Evolutionary conservation across 2,888 invertebrate species (phyloP), one percentile per base, ranked within the genome.

Genomic region (Ditula angustiorana): DNA sequence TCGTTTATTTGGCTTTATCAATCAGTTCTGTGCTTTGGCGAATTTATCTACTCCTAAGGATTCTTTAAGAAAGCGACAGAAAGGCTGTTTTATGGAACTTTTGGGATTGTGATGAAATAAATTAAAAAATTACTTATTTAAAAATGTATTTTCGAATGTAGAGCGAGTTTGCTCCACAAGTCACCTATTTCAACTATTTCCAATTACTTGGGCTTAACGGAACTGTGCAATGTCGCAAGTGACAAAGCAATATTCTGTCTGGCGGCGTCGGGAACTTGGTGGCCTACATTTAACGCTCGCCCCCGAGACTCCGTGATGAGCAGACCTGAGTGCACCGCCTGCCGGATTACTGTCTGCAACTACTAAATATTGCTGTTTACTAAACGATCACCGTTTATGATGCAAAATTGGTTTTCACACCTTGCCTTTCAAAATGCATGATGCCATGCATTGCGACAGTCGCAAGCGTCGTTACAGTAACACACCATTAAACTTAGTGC

Each of bases 181-280:
- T 82, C 82, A 84, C 85, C 88, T 88, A 90, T 91, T 92, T 90
- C 90, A 91, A 91, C 88, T 90, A 92, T 92, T 92, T 92, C 91
- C 91, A 92, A 92, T 92, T 92, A 92, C 90, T 91, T 86, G 86
- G 87, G 88, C 89, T 92, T 90, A 91, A 89, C 82, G 83, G 82
- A 86, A 86, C 83, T 84, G 82, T 81, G 83, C 87, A 84, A 89
- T 85, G 89, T 90, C 88, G 87, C 85, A 85, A 90, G 90, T 91
- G 92, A 92, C 92, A 92, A 89, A 90, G 91, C 92, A 92, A 92
- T 92, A 92, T 92, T 90, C 90, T 80, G 74, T 74, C 71, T 71
- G 83, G 78, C 79, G 80, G 81, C 79, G 81, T 78, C 74, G 81
- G 80, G 81, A 89, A 89, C 88, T 91, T 87, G 86, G 84, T 88